Evolutionary conservation across 2,888 invertebrate species (phyloP).

Genomic region (Eretmocerus hayati): DNA sequence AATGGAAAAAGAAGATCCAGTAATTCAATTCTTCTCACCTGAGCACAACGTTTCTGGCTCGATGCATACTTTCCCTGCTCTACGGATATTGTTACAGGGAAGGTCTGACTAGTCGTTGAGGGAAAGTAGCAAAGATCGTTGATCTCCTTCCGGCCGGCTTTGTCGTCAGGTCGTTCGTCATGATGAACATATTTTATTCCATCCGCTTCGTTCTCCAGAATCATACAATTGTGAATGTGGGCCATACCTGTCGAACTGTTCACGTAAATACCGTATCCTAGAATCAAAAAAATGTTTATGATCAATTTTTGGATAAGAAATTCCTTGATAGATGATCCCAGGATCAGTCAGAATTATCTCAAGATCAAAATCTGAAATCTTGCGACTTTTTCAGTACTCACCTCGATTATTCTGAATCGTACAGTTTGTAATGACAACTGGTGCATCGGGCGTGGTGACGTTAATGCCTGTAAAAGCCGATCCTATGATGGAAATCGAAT

Average conservation of each 20-base stretch:
- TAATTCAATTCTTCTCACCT: conserved; percentile 44
- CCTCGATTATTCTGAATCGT: conserved; percentile 74
- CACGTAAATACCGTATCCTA: conserved; percentile 82
- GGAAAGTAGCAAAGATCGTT: conserved; percentile 82
- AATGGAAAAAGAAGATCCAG: too few relatives aligned
- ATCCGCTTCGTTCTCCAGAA: conserved; percentile 83
- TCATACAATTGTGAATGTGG: conserved; percentile 67
- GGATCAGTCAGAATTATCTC: too few relatives aligned
- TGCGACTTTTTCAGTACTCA: conserved; percentile 37
- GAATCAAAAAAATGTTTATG: conserved; percentile 21
- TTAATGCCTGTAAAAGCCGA: conserved; percentile 93
- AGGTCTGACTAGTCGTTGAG: conserved; percentile 76
- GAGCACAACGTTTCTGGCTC: conserved; percentile 65
- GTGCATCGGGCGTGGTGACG: conserved; percentile 75
- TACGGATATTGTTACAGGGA: conserved; percentile 75
- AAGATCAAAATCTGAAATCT: too few relatives aligned
- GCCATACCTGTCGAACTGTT: conserved; percentile 82
- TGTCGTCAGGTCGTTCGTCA: conserved; percentile 69
- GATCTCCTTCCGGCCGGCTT: conserved; percentile 66
- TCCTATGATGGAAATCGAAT: conserved; percentile 72
- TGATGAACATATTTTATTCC: conserved; percentile 82
- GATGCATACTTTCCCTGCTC: conserved; percentile 71
- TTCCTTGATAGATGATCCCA: too few relatives aligned
- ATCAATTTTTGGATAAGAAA: not conserved
- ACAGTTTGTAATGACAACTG: conserved; percentile 73